phyloP scores from a whole-genome alignment of 2,797 vertebrate species.

The Antrozous pallidus region DNA sequence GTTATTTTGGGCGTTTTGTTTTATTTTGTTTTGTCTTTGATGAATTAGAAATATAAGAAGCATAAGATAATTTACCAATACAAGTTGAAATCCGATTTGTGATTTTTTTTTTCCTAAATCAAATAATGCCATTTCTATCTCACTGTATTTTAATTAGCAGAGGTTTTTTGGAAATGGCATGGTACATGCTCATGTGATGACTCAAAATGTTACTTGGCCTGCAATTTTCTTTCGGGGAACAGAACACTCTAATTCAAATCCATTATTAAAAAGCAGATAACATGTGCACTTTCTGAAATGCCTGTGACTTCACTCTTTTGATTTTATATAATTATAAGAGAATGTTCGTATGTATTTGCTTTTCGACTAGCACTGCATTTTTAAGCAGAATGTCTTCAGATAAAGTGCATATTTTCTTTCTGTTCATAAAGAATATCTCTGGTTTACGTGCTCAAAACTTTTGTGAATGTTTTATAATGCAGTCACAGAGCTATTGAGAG shows the following conservation, averaged over 20 bases:
- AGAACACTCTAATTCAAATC: slow-evolving; percentile 73
- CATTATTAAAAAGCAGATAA: slow-evolving; percentile 82
- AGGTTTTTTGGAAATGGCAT: slow-evolving; percentile 64
- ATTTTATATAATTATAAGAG: slow-evolving; percentile 79
- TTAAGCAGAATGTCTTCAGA: slow-evolving; percentile 79
- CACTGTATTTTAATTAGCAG: slow-evolving; percentile 73
- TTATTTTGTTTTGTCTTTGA: not conserved
- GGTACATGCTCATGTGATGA: slow-evolving; percentile 67
- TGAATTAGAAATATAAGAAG: slow-evolving; percentile 38
- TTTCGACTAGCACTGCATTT: slow-evolving; percentile 81
- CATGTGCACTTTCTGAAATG: slow-evolving; percentile 82
- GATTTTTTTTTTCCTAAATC: slow-evolving; percentile 56
- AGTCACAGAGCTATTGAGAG: slow-evolving; percentile 24
- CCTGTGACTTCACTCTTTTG: slow-evolving; percentile 80
- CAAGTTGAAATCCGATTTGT: slow-evolving; percentile 66
- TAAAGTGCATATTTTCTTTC: slow-evolving; percentile 81
- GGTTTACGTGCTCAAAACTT: slow-evolving; percentile 79
- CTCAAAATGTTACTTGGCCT: slow-evolving; percentile 79
- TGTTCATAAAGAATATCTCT: slow-evolving; percentile 77
- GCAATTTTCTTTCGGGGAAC: slow-evolving; percentile 80
- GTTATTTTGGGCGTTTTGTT: not conserved
- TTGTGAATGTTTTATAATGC: slow-evolving; percentile 78
- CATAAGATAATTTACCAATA: slow-evolving; percentile 53
- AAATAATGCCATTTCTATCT: slow-evolving; percentile 64
- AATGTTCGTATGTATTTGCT: slow-evolving; percentile 83